A percentile compares a stretch with the other conserved stretches of the same genome.
phyloP scores from a whole-genome alignment of 2,113 vertebrate species.

The Petrocephalus microphthalmus region DNA sequence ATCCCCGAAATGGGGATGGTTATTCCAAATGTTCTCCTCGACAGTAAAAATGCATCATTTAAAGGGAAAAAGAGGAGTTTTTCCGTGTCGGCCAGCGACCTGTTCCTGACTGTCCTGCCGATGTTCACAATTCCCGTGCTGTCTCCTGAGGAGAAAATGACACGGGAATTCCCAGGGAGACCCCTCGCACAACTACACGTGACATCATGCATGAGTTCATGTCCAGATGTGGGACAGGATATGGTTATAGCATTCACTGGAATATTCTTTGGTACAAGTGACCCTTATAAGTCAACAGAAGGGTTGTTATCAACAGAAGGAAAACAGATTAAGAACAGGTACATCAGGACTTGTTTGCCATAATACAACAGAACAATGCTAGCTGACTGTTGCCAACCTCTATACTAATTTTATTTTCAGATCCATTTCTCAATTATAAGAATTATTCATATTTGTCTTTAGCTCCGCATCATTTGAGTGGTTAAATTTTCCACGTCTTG shows the following conservation, averaged over 20 bases:
- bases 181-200: neutral
- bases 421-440: neutral
- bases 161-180: neutral
- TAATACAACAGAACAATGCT: neutral
- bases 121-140: neutral
- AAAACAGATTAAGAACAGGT: neutral
- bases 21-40: neutral
- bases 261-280: neutral
- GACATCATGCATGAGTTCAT: neutral
- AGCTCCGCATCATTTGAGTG: neutral
- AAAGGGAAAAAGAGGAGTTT: neutral
- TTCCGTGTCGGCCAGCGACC: neutral
- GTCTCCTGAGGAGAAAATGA: neutral
- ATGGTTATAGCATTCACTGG: neutral
- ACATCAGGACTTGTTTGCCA: neutral
- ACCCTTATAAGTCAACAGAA: neutral
- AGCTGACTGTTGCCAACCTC: neutral
- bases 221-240: neutral
- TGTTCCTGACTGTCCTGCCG: neutral
- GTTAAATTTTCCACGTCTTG: neutral
- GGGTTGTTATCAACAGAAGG: neutral
- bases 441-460: neutral
- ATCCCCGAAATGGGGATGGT: neutral
- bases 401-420: neutral
- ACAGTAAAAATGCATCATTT: neutral